These are phyloP conservation scores for Lutjanus campechanus DNA, from an alignment of 2,797 vertebrate genomes.

Conservation along the genomic window DNA sequence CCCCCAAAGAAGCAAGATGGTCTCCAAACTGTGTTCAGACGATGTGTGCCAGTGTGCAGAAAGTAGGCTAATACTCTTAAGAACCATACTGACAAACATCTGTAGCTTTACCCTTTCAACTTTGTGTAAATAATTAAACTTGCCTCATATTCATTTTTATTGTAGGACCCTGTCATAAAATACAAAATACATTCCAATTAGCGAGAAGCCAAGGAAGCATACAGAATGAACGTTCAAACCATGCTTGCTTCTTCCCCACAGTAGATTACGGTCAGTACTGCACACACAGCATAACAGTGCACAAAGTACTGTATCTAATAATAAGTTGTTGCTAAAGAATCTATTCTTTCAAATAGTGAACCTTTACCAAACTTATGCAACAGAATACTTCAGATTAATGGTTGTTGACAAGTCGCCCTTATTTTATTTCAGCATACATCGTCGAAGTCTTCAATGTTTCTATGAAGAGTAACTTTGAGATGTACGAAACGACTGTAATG, in stretches of 20 bases:
- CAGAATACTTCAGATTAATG: not conserved
- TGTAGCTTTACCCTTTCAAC: not conserved
- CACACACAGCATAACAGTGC: constrained; percentile 5
- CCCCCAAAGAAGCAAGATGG: constrained; percentile 84
- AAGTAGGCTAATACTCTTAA: constrained; percentile 79
- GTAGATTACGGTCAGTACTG: constrained; percentile 87
- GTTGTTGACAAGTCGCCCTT: not conserved
- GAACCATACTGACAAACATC: not conserved
- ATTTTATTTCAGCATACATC: constrained; percentile 82
- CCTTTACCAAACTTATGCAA: not conserved
- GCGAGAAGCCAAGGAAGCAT: not conserved
- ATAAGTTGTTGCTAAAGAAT: not conserved
- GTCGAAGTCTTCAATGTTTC: constrained; percentile 79
- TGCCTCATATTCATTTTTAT: constrained; percentile 11
- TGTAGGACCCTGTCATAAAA: constrained; percentile 87
- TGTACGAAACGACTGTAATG: constrained; percentile 80
- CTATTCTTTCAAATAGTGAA: not conserved
- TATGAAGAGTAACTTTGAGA: constrained; percentile 86
- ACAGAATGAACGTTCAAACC: constrained; percentile 62
- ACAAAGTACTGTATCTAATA: not conserved
- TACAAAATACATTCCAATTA: constrained; percentile 70
- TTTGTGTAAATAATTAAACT: not conserved
- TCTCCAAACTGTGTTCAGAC: constrained; percentile 87
- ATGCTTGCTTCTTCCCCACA: constrained; percentile 87
- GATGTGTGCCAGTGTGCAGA: constrained; percentile 93